phyloP scores from a whole-genome alignment of 2,797 vertebrate genomes.

The Caiman crocodilus region DNA sequence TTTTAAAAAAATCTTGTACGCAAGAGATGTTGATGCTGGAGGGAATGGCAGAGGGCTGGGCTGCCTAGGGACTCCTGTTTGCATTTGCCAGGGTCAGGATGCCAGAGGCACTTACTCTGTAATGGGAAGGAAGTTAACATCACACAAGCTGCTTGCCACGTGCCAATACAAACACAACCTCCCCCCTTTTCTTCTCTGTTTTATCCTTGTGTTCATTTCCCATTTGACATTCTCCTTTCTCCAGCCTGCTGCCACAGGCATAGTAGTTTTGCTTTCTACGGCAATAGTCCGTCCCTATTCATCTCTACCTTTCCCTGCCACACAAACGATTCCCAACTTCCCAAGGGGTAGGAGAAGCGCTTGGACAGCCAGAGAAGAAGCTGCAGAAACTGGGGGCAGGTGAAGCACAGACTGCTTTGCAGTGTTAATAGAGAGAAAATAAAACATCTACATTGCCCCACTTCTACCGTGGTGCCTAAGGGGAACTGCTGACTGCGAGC shows the following conservation, averaged over 20 bases:
- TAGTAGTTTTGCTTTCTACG: conserved; percentile 13
- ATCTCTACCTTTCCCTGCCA: conserved; percentile 1
- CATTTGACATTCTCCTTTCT: neutral
- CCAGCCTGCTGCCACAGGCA: neutral
- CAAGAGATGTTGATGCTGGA: conserved; percentile 32
- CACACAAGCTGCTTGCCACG: conserved; percentile 20
- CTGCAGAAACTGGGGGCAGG: neutral
- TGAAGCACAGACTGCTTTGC: neutral
- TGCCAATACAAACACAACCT: conserved; percentile 29
- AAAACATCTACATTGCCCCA: neutral
- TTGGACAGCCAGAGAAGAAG: neutral
- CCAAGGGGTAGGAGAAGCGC: neutral
- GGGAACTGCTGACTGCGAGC: neutral
- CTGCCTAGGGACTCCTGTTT: conserved; percentile 36
- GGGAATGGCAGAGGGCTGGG: neutral
- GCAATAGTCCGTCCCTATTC: neutral
- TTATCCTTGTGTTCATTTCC: neutral
- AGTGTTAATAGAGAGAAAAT: conserved; percentile 9
- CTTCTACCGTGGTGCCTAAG: neutral
- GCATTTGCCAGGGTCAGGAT: conserved; percentile 10
- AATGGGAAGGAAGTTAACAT: conserved; percentile 22
- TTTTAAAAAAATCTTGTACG: neutral
- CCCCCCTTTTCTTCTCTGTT: neutral
- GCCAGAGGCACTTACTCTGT: neutral
- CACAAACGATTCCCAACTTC: conserved; percentile 15